Evolutionary conservation across 64 coral and sea anemone species (phyloP).

Genomic region (Montipora cactus): DNA sequence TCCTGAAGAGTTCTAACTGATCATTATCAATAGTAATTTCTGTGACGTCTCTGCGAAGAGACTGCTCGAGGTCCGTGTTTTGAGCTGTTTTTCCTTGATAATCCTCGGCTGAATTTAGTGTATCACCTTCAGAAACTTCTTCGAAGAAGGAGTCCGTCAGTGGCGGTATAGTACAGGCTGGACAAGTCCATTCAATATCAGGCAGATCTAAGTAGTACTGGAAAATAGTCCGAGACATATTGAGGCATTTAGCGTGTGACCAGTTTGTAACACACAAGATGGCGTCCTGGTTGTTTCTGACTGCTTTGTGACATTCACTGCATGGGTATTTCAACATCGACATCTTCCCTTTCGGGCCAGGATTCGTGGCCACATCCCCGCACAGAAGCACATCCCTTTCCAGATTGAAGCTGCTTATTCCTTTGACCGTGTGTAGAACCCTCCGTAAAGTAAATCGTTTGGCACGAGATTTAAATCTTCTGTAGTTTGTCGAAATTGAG

Average conservation of each 20-base stretch:
- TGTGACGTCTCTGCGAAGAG: not conserved
- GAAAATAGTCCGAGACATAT: conserved; percentile 28
- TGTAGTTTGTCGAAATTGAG: too few relatives aligned
- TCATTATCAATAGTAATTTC: not conserved
- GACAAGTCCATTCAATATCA: not conserved
- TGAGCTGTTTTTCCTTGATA: not conserved
- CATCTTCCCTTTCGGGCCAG: too few relatives aligned
- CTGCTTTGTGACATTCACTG: conserved; percentile 24
- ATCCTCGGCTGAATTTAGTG: conserved; percentile 12
- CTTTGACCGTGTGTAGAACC: not conserved
- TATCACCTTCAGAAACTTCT: conserved; percentile 25
- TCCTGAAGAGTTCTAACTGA: too few relatives aligned
- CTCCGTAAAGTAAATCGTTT: not conserved
- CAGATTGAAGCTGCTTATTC: not conserved
- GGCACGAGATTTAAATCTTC: not conserved
- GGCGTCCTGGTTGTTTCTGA: conserved; percentile 61
- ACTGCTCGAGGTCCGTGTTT: conserved; percentile 15
- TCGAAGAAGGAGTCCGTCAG: conserved; percentile 31
- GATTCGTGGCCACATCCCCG: not conserved
- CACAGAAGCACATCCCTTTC: not conserved
- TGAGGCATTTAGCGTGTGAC: conserved; percentile 39
- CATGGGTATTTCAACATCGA: conserved; percentile 45
- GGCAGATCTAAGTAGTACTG: not conserved
- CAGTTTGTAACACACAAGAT: conserved; percentile 43
- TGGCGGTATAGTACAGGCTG: not conserved